These are phyloP conservation scores for Passer domesticus DNA, from an alignment of 2,113 vertebrate genomes.

Conservation along the genomic window DNA sequence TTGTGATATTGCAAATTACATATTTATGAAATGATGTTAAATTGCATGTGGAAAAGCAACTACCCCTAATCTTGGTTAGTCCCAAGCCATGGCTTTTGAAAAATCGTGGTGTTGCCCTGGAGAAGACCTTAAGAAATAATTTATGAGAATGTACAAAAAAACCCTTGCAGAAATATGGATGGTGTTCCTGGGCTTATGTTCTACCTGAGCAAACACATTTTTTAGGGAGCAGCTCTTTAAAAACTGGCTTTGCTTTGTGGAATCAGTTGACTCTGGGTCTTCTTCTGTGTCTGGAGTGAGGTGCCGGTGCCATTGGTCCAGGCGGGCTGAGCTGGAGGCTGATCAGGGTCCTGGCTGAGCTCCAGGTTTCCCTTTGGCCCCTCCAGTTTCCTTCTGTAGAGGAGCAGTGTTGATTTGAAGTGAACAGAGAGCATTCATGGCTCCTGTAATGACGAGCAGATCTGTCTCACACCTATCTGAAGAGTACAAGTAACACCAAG, in stretches of 20 bases:
- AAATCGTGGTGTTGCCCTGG: background rate
- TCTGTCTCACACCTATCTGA: background rate
- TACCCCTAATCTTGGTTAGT: background rate
- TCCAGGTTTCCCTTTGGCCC: background rate
- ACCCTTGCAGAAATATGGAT: background rate
- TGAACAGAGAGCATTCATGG: background rate
- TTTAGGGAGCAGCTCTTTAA: background rate
- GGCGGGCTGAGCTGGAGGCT: background rate
- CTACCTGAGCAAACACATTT: background rate
- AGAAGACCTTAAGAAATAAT: background rate
- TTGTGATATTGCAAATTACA: background rate
- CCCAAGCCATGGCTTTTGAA: background rate
- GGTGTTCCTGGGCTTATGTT: background rate
- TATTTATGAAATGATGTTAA: background rate
- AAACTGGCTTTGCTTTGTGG: background rate
- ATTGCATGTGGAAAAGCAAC: background rate
- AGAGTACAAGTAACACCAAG: background rate
- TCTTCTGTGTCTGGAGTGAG: background rate
- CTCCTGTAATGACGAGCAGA: background rate
- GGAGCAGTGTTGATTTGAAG: background rate
- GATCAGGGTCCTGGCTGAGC: background rate
- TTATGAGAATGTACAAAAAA: background rate
- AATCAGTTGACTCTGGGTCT: accelerated
- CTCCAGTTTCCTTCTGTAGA: background rate
- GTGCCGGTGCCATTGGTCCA: background rate